Evolutionary conservation across 2,888 invertebrate genomes (phyloP).

Genomic region (Synergus japonicus): DNA sequence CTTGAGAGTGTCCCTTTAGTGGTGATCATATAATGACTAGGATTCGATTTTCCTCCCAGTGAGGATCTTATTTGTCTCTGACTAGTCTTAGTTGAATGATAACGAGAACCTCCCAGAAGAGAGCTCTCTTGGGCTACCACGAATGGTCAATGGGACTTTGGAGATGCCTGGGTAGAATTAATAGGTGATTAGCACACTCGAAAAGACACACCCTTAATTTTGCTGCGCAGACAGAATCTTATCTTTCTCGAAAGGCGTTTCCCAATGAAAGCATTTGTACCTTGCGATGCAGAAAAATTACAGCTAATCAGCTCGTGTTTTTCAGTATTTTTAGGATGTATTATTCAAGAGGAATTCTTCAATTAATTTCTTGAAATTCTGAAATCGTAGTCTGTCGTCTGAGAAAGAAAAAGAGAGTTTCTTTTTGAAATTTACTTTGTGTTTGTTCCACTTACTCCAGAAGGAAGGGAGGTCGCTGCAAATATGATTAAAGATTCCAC

Average conservation of each 20-base stretch:
- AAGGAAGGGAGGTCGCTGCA: constrained; percentile 58
- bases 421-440: constrained; percentile 3
- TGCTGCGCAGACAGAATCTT: constrained; percentile 52
- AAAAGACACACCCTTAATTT: constrained; percentile 63
- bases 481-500: constrained; percentile 74
- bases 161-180: constrained; percentile 60
- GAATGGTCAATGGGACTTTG: constrained; percentile 56
- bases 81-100: constrained; percentile 45
- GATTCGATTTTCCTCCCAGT: neutral
- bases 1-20: constrained; percentile 19
- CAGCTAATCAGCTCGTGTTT: no score
- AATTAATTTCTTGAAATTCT: neutral
- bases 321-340: no score
- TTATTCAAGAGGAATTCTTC: neutral
- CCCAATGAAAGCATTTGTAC: constrained; percentile 1
- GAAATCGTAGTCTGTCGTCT: neutral
- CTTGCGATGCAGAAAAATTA: constrained; percentile 13
- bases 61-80: constrained; percentile 27
- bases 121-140: constrained; percentile 47
- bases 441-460: constrained; percentile 27
- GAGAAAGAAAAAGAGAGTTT: constrained; percentile 1
- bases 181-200: constrained; percentile 69
- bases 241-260: neutral
- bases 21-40: neutral
- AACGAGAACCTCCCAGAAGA: constrained; percentile 52